These are phyloP conservation scores for Bombycilla garrulus DNA, from an alignment of 2,113 vertebrate genomes.

Conservation along the genomic window DNA sequence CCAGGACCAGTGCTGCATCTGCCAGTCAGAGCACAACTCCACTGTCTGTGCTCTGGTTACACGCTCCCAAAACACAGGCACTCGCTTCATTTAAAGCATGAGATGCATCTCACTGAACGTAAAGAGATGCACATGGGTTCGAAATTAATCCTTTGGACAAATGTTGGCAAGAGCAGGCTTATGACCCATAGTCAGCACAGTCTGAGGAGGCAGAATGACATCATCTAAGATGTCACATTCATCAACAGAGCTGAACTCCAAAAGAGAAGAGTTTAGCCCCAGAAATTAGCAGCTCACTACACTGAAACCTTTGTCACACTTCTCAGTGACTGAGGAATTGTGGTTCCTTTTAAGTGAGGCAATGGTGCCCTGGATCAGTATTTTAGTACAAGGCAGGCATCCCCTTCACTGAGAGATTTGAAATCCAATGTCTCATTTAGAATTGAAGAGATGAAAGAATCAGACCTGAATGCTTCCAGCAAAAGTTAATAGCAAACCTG, in stretches of 20 bases:
- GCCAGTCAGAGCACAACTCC: too few species aligned
- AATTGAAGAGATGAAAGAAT: background rate
- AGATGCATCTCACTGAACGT: background rate
- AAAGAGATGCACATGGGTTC: background rate
- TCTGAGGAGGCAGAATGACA: background rate
- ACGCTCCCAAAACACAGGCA: too few species aligned
- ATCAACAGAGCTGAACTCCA: background rate
- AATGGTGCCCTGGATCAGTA: background rate
- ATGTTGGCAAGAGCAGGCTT: background rate
- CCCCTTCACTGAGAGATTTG: background rate
- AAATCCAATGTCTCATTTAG: background rate
- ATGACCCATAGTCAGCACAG: background rate
- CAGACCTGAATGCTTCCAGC: background rate
- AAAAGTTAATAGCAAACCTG: background rate
- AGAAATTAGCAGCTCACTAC: background rate
- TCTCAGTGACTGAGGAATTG: background rate
- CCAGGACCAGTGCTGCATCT: too few species aligned
- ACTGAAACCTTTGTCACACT: rapidly evolving
- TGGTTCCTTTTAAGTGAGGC: background rate
- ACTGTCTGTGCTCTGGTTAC: too few species aligned
- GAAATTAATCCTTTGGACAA: background rate
- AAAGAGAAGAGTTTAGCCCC: background rate
- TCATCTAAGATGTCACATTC: background rate
- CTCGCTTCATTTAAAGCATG: background rate
- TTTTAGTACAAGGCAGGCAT: background rate